Evolutionary conservation across 2,113 vertebrate species (phyloP), one percentile per base, ranked within the genome.

Genomic region (Aphyosemion australe): DNA sequence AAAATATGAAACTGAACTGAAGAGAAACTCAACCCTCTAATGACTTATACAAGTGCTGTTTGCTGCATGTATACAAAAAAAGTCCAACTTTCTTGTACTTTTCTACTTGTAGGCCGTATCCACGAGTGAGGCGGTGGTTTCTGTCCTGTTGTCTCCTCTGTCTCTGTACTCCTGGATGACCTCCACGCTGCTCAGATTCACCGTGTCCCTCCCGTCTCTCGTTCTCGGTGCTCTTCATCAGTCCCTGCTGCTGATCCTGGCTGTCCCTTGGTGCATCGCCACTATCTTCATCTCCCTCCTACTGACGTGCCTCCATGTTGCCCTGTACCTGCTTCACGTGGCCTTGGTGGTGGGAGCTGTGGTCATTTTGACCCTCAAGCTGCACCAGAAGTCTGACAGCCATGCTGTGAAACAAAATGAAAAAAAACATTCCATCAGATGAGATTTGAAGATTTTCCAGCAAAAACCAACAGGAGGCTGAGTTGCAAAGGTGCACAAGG

Each of bases 261-360:
- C 82, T 37, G 43, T 51, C 32, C 86, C 84, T 12, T 87, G 80
- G 67, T 86, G 78, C 12, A 1, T 67, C 1, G 70, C 69, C 57
- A 12, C 31, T 1, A 6, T 86, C 47, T 70, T 53, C 5, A 11
- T 58, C 52, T 80, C 84, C 9, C 12, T 83, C 60, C 43, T 86
- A 32, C 50, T 86, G 34, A 76, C 68, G 0, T 64, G 75, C 7
- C 56, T 88, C 43, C 79, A 52, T 1, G 72, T 80, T 1, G 70
- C 32, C 15, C 21, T 90, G 15, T 88, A 89, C 65, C 60, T 90
- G 50, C 52, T 90, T 26, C 90, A 90, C 65, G 21, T 91, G 45
- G 65, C 9, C 1, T 32, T 88, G 62, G 80, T 78, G 47, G 42
- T 86, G 19, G 82, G 59, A 8, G 77, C 12, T 5, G 42, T 78